Evolutionary conservation across 2,888 invertebrate genomes (phyloP), one percentile per base, ranked within the genome.

Genomic region (Drosophila vallismaia): DNA sequence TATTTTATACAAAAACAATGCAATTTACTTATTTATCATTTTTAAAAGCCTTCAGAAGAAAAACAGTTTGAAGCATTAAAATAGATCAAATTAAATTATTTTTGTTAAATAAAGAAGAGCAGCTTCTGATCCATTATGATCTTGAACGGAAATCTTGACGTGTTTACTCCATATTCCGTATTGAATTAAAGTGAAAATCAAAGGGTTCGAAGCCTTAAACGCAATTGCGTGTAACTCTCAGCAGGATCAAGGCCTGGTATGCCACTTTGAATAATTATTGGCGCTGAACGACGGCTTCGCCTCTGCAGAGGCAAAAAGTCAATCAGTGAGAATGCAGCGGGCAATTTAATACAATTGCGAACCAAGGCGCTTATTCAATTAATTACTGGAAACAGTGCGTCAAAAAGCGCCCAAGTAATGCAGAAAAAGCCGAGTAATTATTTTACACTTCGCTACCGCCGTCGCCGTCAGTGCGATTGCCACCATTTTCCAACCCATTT

Each of bases 351-450:
- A 81, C 79, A 85, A 76, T 72, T 79, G 72, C 74, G 66, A 79
- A 72, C 71, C 82, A 85, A 85, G 87, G 87, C 78, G 76, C 86
- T 82, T 78, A 87, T 87, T 87, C 72, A 85, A 87, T 85, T 87
- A 85, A 85, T 87, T 87, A 82, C 86, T 64, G 66, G 68, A 73
- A 76, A 77, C 69, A 86, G 76, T 73, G 86, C 72, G 68, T 60
- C 60, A 59, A 75, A 77, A 71, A 59, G 68, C 59, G 66, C 29
- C 46, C 66, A 63, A 71, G 71, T 73, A 73, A 63, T 71, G 70
- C 68, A 29, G 54, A 71, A 72, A 85, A 77, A 79, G 78, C 63
- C 66, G 76, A 74, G 86, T 82, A 86, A 86, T 82, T 82, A 82
- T 82, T 85, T 85, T 82, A 50, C 83, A 85, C 81, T 85, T 85